Base-by-base conservation (phyloP, 2,113 vertebrate genomes). In the Narcine bancroftii region DNA sequence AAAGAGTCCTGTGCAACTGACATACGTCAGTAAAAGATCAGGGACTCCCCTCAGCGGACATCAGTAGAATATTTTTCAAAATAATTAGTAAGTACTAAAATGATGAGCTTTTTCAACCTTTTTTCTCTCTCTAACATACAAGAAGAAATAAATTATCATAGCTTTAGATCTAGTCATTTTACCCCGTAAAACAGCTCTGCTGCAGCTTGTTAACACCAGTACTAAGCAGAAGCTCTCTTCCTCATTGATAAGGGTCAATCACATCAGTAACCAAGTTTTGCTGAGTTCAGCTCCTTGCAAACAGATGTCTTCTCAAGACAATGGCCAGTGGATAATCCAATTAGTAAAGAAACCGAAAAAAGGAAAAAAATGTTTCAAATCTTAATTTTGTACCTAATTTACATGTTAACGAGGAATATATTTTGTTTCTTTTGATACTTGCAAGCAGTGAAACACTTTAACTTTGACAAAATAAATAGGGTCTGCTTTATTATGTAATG, bases 361-460 rank as follows among this genome's bases (percentile, higher is more conserved):
- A 69, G 21, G 6, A 87, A 6, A 3, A 60, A n/a, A 36, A 36
- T 60, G 33, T 60, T 60, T 60, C 53, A 87, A 87, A 60, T 87
- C 53, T 63, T 87, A 87, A 87, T 87, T 60, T 63, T n/a, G 56
- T 87, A 60, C 81, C 81, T 60, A 63, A 87, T 87, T 87, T 60
- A 87, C 53, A 17, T 85, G 53, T 19, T 63, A 87, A 87, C 36
- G 33, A 60, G 36, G 53, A 63, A 87, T 39, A 87, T 63, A 60
- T 39, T 4, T 85, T 85, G 15, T n/a, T 85, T 19, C 53, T 63
- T 19, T 87, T 13, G 56, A 36, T 63, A 87, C 11, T 24, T 60
- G n/a, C 33, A 60, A n/a, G 53, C 53, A 60, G 50, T 15, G 81
- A 60, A 53, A 19, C 50, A 87, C 36, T 60, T 60, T 60, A 87